Conservation (phyloP, 2,113 vertebrate genomes). For the Cromileptes altivelis region DNA sequence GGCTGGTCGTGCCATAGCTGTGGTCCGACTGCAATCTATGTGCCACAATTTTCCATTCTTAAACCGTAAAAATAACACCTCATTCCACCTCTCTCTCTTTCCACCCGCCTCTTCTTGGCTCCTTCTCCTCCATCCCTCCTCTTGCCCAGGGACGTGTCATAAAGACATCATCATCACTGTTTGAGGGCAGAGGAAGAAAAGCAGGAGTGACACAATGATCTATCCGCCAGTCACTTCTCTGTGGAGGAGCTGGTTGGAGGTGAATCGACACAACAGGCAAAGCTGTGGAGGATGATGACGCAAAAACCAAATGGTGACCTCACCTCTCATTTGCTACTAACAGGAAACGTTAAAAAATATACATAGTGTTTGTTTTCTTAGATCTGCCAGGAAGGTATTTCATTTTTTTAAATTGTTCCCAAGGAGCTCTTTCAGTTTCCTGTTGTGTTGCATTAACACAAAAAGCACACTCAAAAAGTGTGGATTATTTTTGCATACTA, state of each 20-base stretch:
- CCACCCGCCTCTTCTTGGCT: slow-evolving; percentile 7
- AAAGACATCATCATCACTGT: slow-evolving; percentile 69
- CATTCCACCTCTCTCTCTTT: slow-evolving; percentile 5
- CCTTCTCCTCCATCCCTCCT: slow-evolving; percentile 9
- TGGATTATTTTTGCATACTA: neutral
- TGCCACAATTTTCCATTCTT: slow-evolving; percentile 58
- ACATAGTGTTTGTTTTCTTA: neutral
- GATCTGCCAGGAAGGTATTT: neutral
- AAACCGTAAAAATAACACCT: slow-evolving; percentile 62
- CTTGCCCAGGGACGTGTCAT: slow-evolving; percentile 61
- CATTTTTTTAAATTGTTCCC: neutral
- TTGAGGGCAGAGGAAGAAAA: slow-evolving; percentile 51
- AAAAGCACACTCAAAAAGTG: neutral
- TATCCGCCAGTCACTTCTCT: slow-evolving; percentile 44
- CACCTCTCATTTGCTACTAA: neutral
- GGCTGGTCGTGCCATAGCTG: slow-evolving; percentile 14
- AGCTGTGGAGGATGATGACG: slow-evolving; percentile 11
- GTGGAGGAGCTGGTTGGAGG: slow-evolving; percentile 24
- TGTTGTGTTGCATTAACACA: neutral
- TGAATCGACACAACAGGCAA: slow-evolving; percentile 37
- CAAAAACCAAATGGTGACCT: neutral
- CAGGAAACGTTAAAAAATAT: neutral
- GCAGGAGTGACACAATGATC: slow-evolving; percentile 56
- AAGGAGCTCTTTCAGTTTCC: neutral
- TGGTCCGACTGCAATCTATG: slow-evolving; percentile 33